Conservation (phyloP, 2,797 vertebrate genomes). For the Myotis planiceps region DNA sequence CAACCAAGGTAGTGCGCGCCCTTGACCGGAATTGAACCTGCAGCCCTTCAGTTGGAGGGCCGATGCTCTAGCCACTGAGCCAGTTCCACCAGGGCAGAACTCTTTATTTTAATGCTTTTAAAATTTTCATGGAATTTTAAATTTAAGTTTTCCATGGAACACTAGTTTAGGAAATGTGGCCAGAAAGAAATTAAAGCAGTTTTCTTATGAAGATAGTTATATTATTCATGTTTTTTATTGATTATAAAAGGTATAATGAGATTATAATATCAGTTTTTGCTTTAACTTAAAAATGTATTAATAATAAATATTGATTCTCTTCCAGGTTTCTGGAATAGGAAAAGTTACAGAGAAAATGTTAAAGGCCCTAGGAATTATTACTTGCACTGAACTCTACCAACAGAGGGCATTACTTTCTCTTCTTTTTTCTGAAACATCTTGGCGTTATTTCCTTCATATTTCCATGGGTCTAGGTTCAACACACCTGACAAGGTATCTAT, state of each 20-base stretch:
- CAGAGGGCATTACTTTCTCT: conserved; percentile 94
- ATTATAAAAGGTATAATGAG: not conserved
- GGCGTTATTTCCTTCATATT: conserved; percentile 94
- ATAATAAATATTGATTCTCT: conserved; percentile 30
- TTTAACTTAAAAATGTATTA: not conserved
- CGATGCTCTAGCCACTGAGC: no score
- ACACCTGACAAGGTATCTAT: conserved; percentile 90
- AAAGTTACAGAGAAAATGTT: conserved; percentile 99
- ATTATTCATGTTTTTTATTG: not conserved
- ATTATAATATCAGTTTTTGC: conserved; percentile 12
- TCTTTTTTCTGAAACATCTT: conserved; percentile 94
- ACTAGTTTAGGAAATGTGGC: conserved; percentile 16
- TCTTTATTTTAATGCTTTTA: not conserved
- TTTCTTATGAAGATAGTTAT: not conserved
- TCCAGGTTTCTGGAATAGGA: conserved; percentile 95
- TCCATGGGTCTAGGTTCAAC: conserved; percentile 95
- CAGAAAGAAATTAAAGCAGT: not conserved
- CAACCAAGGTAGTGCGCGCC: no score
- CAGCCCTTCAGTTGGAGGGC: no score
- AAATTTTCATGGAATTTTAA: not conserved
- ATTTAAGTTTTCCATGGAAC: conserved; percentile 15
- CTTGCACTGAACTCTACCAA: conserved; percentile 93
- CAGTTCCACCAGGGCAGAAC: no score
- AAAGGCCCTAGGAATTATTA: conserved; percentile 92
- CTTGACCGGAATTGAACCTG: no score